These are phyloP conservation scores for Iguana delicatissima DNA, from an alignment of 2,797 vertebrate genomes.

Conservation along the genomic window DNA sequence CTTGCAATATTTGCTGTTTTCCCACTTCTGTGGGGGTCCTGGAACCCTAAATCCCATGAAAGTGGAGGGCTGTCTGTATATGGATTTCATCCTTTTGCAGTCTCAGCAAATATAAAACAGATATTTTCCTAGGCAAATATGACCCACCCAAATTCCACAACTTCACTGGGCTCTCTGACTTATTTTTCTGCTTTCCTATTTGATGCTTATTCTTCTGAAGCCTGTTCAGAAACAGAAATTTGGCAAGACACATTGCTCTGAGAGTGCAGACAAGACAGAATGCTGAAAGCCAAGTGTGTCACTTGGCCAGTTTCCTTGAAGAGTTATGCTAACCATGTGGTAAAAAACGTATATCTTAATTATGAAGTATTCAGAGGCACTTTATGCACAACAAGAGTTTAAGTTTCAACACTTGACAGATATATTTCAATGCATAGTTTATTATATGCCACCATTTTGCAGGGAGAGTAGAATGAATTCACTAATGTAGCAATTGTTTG, in stretches of 20 bases:
- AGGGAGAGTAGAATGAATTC: constrained; percentile 7
- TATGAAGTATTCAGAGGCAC: not conserved
- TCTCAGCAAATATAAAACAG: not conserved
- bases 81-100: not conserved
- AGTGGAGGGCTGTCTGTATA: not conserved
- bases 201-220: not conserved
- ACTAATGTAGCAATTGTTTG: constrained; percentile 37
- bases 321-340: not conserved
- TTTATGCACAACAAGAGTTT: not conserved
- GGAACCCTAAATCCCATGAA: too few species aligned
- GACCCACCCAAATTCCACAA: not conserved
- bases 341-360: constrained; percentile 26
- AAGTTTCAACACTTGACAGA: not conserved
- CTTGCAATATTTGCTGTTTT: too few species aligned
- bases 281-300: not conserved
- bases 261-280: not conserved
- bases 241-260: not conserved
- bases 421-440: constrained; percentile 31
- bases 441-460: not conserved
- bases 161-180: not conserved
- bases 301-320: not conserved
- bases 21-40: too few species aligned
- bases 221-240: not conserved
- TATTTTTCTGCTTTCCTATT: not conserved
- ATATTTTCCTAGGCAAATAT: not conserved